Conservation (phyloP, 2,113 vertebrate genomes). For the Erpornis zantholeuca region DNA sequence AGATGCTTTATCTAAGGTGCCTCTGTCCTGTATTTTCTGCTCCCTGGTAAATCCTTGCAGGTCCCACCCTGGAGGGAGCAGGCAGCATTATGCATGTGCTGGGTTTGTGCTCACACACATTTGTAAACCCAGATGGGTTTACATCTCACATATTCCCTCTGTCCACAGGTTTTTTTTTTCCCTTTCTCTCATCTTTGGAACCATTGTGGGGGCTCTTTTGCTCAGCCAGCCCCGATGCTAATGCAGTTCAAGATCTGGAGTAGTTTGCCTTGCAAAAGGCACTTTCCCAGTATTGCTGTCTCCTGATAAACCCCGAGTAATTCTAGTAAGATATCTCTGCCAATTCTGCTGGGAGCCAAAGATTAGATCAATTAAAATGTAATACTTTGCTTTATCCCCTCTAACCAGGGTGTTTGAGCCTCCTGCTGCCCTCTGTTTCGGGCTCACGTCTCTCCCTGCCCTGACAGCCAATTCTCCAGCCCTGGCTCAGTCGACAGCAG, state of each 20-base stretch:
- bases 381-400: slow-evolving; percentile 73
- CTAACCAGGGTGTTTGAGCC: slow-evolving; percentile 43
- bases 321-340: slow-evolving; percentile 72
- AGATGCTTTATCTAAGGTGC: background rate
- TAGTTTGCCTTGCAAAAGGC: slow-evolving; percentile 65
- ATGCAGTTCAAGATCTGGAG: slow-evolving; percentile 54
- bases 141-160: background rate
- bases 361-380: slow-evolving; percentile 78
- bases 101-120: background rate
- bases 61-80: background rate
- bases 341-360: slow-evolving; percentile 67
- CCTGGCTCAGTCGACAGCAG: background rate
- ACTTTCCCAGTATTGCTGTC: slow-evolving; percentile 69
- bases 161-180: background rate
- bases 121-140: background rate
- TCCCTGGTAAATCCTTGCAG: background rate
- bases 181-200: background rate
- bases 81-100: background rate
- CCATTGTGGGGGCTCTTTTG: slow-evolving; percentile 20
- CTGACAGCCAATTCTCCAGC: slow-evolving; percentile 5
- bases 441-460: background rate
- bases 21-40: background rate
- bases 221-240: slow-evolving; percentile 50
- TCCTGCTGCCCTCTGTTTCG: slow-evolving; percentile 22
- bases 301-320: slow-evolving; percentile 72